A percentile compares a stretch with the other conserved stretches of the same genome.
Conservation (phyloP, 1,140 invertebrate species). For the Danaus melanippus region DNA sequence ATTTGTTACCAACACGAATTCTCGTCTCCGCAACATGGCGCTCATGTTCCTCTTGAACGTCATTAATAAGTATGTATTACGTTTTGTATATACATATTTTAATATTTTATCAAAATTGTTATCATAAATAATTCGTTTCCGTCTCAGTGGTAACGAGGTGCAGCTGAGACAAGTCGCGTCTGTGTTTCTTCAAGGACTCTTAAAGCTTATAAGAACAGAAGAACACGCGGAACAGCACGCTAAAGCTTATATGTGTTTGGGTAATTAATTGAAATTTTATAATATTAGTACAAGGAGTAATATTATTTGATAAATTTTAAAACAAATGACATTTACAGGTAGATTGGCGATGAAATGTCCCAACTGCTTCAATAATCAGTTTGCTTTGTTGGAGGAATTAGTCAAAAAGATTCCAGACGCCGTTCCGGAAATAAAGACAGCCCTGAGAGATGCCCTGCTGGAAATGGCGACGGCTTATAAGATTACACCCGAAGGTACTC, state of each 20-base stretch:
- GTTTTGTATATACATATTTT: conserved; percentile 1
- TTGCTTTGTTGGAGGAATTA: conserved; percentile 59
- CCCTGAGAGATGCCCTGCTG: conserved; percentile 80
- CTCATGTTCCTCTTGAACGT: conserved; percentile 88
- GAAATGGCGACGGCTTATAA: conserved; percentile 81
- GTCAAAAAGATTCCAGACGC: conserved; percentile 73
- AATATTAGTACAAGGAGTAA: background rate
- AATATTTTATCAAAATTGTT: background rate
- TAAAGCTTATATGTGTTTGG: conserved; percentile 84
- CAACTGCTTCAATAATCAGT: conserved; percentile 51
- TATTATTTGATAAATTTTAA: background rate
- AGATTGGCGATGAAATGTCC: conserved; percentile 61
- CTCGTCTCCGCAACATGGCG: conserved; percentile 84
- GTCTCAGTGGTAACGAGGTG: conserved; percentile 73
- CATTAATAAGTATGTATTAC: conserved; percentile 78
- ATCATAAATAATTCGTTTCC: conserved; percentile 11
- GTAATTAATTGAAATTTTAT: conserved; percentile 47
- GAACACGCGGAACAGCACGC: conserved; percentile 75
- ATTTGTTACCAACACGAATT: conserved; percentile 87
- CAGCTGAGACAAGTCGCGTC: conserved; percentile 76
- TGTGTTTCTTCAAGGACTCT: conserved; percentile 79
- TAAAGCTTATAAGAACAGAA: conserved; percentile 79
- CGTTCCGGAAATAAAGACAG: conserved; percentile 74
- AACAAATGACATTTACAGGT: conserved; percentile 30
- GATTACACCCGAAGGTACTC: conserved; percentile 11